Evolutionary conservation across 92 coral and sea anemone genomes (phyloP), one percentile per base, ranked within the genome.

Genomic region (Paramuricea clavata): DNA sequence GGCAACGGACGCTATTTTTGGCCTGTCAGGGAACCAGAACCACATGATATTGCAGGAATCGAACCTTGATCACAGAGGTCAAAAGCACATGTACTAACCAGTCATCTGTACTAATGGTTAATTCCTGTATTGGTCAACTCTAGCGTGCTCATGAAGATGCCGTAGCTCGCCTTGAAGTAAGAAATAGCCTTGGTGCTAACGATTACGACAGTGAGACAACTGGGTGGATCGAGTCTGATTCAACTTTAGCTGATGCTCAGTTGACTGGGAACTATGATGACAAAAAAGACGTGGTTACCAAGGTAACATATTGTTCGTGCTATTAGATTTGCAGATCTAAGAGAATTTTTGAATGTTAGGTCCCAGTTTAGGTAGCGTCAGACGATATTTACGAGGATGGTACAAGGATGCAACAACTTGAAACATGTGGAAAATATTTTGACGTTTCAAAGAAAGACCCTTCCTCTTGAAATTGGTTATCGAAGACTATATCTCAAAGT

Each of bases 81-180:
- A 23, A 23, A 16, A 54, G 3, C 26, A 16, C n/a, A 15, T 54
- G 3, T 15, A 23, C 26, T 17, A 54, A 54, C 3, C 62, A 54
- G 26, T 54, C 6, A n/a, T n/a, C 69, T 1, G 26, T 27, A 30
- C 28, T 47, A 47, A 1, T 15, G 19, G 1, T 47, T 47, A 10
- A 47, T 15, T 47, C 19, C 54, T 47, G 54, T 47, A 36, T 47
- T 47, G 52, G 52, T 15, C 16, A 47, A 47, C 52, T 34, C 41
- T 76, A 79, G 84, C 84, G 84, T 59, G 84, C 84, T 42, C 84
- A 79, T 47, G 84, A 79, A 61, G 84, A 79, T 61, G 84, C 73
- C 0, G 17, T 34, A 1, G 34, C 73, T 61, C 84, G 84, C 27
- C 52, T 41, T 0, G 84, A 79, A 61, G 57, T 60, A 7, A 64